These are phyloP conservation scores for Phoxinus phoxinus DNA, from an alignment of 2,113 vertebrate genomes.

Conservation along the genomic window DNA sequence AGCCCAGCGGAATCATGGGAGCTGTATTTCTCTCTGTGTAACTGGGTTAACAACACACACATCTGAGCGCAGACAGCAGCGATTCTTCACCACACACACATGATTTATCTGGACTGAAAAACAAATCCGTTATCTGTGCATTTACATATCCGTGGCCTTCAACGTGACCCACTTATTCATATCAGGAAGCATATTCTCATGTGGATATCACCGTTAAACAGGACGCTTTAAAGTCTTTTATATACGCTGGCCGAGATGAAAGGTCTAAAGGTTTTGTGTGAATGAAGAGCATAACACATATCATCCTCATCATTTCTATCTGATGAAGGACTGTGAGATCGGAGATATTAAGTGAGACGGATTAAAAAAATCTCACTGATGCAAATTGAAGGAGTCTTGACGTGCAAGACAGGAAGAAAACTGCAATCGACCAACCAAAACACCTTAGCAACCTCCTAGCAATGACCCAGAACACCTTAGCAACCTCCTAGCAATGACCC, in stretches of 20 bases:
- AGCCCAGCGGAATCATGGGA: conserved; percentile 54
- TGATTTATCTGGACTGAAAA: conserved; percentile 18
- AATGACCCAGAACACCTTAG: not conserved
- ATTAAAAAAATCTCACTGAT: too few relatives aligned
- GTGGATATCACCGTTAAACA: not conserved
- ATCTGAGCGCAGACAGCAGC: not conserved
- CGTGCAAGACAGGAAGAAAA: not conserved
- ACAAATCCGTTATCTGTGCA: conserved; percentile 11
- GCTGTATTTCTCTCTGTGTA: conserved; percentile 42
- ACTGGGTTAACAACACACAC: conserved; percentile 40
- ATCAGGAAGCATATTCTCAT: not conserved
- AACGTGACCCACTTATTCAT: not conserved
- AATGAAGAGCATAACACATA: not conserved
- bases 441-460: not conserved
- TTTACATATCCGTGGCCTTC: conserved; percentile 1
- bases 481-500: not conserved
- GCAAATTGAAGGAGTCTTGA: not conserved
- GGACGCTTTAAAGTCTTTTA: not conserved
- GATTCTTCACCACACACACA: not conserved
- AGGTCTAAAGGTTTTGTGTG: not conserved
- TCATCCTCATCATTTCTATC: not conserved
- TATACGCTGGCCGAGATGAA: not conserved
- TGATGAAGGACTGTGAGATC: not conserved
- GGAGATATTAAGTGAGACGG: not conserved
- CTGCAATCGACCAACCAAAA: not conserved